Conservation (phyloP, 2,888 invertebrate genomes). For the Eugnorisma glareosa region DNA sequence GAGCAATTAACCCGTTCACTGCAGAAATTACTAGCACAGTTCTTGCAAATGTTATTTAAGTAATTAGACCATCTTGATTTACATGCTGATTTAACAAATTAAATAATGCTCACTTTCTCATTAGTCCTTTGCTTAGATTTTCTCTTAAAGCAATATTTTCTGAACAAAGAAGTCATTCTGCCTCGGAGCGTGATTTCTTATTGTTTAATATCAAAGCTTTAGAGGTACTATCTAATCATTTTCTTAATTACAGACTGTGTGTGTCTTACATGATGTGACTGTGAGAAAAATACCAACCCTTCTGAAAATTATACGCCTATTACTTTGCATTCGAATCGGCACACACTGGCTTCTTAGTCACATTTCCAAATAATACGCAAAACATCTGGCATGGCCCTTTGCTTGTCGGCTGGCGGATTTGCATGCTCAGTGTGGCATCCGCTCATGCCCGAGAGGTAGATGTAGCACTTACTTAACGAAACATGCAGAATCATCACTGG, state of each 20-base stretch:
- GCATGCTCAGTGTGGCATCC: too few species aligned
- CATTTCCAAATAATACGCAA: not conserved
- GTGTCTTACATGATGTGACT: too few species aligned
- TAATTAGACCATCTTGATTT: too few species aligned
- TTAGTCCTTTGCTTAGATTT: conserved; percentile 14
- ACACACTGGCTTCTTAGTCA: conserved; percentile 3
- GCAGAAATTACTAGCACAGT: not conserved
- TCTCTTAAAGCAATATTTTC: conserved; percentile 39
- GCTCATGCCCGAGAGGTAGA: too few species aligned
- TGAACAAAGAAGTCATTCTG: conserved; percentile 46
- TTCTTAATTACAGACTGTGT: conserved; percentile 41
- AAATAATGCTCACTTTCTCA: conserved; percentile 44
- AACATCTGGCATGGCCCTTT: too few species aligned
- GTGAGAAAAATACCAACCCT: conserved; percentile 44
- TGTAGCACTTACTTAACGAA: too few species aligned
- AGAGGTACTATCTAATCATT: not conserved
- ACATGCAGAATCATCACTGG: too few species aligned
- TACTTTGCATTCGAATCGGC: conserved; percentile 23
- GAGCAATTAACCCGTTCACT: not conserved
- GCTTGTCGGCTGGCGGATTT: too few species aligned
- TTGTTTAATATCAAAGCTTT: conserved; percentile 16
- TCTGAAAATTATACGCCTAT: conserved; percentile 37
- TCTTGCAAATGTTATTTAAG: not conserved
- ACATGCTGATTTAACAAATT: not conserved
- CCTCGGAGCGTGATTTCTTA: conserved; percentile 9